Evolutionary conservation across 2,888 invertebrate genomes (phyloP), one percentile per base, ranked within the genome.

Genomic region (Pseudococcus jackbeardsleyi): DNA sequence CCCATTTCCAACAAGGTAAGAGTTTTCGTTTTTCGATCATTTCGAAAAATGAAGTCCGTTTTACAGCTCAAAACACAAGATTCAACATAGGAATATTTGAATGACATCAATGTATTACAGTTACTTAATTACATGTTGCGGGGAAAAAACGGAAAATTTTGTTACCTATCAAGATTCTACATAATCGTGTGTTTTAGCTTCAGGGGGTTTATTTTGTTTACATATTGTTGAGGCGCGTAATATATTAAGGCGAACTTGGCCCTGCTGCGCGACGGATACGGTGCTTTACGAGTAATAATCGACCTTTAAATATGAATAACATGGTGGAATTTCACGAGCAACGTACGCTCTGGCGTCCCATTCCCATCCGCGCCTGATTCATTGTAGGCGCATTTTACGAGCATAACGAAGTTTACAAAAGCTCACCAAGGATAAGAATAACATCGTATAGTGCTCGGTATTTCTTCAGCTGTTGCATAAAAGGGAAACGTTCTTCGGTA

Each of bases 401-500:
- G 17, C 72, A 72, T 72, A 72, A 72, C 64, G 11, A 64, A 64
- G 64, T 72, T 72, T 33, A 72, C 72, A 72, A 72, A 72, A 33
- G 72, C 72, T 72, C 33, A 33, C 72, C 15, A 22, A 64, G 64
- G 64, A 64, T 64, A 64, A 64, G 64, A 72, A 72, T 72, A 72
- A 72, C 72, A 33, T 72, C 33, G 72, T 26, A 72, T 72, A 72
- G 33, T 72, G 33, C 33, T 26, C 33, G 72, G 72, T 72, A 72
- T 72, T 72, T 72, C 72, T 72, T 72, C 72, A 72, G 72, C 72
- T 72, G 72, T 72, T 72, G 72, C 72, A 72, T 72, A 72, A 72
- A 72, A 33, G 72, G 33, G 33, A 72, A 64, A 64, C 72, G 72
- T 72, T 72, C 72, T 72, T 72, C 72, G 72, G 72, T 72, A 72